phyloP scores from a whole-genome alignment of 2,888 invertebrate genomes.

The Euphydryas editha region DNA sequence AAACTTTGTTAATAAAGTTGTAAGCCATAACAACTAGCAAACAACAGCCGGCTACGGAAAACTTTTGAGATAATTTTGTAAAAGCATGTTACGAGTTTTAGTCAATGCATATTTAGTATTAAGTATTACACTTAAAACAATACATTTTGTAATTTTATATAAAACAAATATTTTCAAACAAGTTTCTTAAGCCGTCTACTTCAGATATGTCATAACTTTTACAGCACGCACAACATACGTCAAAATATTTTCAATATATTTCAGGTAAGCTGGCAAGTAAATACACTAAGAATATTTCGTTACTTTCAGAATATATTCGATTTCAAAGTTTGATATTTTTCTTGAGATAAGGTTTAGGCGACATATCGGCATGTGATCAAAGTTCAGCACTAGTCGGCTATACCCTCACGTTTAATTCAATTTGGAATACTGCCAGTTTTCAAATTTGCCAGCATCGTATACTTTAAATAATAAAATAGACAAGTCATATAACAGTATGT shows the following conservation, averaged over 20 bases:
- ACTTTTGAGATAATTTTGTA: constrained; percentile 22
- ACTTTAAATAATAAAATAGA: constrained; percentile 77
- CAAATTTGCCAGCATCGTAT: constrained; percentile 67
- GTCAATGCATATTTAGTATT: constrained; percentile 10
- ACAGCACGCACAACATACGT: not conserved
- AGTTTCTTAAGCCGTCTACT: not conserved
- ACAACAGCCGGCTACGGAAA: constrained; percentile 26
- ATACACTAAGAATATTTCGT: constrained; percentile 10
- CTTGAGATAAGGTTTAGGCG: constrained; percentile 49
- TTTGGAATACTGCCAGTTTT: constrained; percentile 77
- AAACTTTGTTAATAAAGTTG: constrained; percentile 31
- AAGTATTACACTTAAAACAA: not conserved
- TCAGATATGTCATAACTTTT: constrained; percentile 2
- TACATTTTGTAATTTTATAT: too few relatives aligned
- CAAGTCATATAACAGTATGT: constrained; percentile 40
- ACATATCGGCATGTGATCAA: constrained; percentile 66
- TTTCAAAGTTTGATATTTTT: constrained; percentile 7
- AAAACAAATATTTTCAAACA: not conserved
- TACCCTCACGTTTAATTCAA: constrained; percentile 76
- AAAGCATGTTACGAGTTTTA: constrained; percentile 23
- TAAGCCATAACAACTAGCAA: constrained; percentile 25
- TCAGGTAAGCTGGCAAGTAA: not conserved
- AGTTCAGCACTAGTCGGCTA: constrained; percentile 60
- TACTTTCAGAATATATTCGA: constrained; percentile 8
- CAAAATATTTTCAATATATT: constrained; percentile 12